A percentile compares a stretch with the other conserved stretches of the same genome.
These are phyloP conservation scores for Lophotriccus pileatus DNA, from an alignment of 2,797 vertebrate species.

Conservation along the genomic window DNA sequence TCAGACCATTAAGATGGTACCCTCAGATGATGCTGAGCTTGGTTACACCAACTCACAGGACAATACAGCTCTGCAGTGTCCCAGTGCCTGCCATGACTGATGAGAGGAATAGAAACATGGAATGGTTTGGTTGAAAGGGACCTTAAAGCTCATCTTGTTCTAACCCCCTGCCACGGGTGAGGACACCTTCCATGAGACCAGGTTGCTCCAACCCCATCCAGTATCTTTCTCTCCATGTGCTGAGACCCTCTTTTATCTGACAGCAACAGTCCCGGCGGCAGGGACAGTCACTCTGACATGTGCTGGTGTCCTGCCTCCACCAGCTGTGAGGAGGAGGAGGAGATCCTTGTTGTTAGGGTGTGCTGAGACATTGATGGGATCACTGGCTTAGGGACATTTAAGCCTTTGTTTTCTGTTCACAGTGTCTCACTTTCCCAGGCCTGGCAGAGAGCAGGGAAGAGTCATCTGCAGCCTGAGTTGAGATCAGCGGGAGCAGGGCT, in stretches of 20 bases:
- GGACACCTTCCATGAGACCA: not conserved
- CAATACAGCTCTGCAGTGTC: not conserved
- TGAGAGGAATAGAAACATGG: not conserved
- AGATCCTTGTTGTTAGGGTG: not conserved
- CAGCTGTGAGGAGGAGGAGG: slow-evolving; percentile 5
- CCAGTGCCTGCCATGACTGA: not conserved
- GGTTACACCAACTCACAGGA: not conserved
- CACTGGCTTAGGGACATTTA: not conserved
- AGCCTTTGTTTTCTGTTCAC: slow-evolving; percentile 4
- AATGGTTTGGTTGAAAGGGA: not conserved
- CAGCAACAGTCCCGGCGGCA: not conserved
- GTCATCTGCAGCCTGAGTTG: not conserved
- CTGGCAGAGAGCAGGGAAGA: slow-evolving; percentile 27
- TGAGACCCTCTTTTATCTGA: not conserved
- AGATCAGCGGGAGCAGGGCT: not conserved
- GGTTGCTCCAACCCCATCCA: not conserved
- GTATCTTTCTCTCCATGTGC: not conserved
- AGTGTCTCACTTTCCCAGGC: not conserved
- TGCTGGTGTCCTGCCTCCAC: not conserved
- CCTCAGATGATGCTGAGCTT: not conserved
- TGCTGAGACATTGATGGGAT: not conserved
- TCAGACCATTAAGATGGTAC: not conserved
- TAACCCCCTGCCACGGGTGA: not conserved
- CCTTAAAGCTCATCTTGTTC: not conserved
- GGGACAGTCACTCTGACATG: not conserved